phyloP scores from a whole-genome alignment of 2,113 vertebrate species.

The Myiagra hebetior region DNA sequence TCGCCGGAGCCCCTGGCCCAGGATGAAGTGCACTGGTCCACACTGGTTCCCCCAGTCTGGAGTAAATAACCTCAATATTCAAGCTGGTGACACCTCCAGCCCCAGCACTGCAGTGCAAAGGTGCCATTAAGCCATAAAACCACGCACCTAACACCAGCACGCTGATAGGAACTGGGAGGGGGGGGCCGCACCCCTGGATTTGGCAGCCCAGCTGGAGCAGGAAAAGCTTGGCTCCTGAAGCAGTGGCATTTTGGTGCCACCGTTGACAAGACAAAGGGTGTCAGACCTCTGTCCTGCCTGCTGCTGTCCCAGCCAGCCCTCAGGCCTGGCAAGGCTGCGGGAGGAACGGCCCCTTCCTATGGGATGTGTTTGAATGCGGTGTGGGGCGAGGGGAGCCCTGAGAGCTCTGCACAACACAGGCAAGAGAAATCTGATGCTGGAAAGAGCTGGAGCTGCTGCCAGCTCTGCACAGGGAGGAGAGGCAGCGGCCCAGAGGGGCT shows the following conservation, averaged over 20 bases:
- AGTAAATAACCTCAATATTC: not conserved
- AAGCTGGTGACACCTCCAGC: not conserved
- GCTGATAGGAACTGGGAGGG: not conserved
- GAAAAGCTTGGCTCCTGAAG: not conserved
- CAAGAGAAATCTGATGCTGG: not conserved
- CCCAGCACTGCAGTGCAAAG: not conserved
- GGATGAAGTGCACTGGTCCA: not conserved
- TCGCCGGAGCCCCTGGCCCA: accelerated
- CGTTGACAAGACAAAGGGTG: not conserved
- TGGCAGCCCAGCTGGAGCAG: not conserved
- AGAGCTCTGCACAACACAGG: not conserved
- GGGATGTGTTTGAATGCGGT: not conserved
- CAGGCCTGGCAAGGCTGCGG: not conserved
- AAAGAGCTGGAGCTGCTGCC: not conserved
- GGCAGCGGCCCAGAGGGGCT: not conserved
- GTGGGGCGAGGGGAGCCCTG: accelerated
- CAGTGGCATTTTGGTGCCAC: not conserved
- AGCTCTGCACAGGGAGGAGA: not conserved
- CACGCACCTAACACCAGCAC: not conserved
- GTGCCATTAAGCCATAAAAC: not conserved
- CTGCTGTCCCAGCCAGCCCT: not conserved
- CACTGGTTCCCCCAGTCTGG: not conserved
- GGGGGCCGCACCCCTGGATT: not conserved
- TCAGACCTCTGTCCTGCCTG: not conserved
- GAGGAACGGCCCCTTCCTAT: not conserved